Evolutionary conservation across 2,888 invertebrate genomes (phyloP).

Genomic region (Brachyptera putata): DNA sequence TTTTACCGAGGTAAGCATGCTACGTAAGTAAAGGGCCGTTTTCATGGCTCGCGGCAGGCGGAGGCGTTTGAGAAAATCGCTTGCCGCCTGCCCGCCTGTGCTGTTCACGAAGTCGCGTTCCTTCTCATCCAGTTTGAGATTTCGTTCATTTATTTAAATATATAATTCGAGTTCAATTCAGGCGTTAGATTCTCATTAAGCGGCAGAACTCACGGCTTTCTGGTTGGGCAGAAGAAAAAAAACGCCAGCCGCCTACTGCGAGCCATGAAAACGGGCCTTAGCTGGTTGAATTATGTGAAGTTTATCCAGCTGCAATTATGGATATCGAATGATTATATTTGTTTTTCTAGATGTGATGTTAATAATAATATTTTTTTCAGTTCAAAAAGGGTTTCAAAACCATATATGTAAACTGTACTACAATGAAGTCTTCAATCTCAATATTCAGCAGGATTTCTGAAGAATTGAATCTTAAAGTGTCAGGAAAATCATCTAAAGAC

Average conservation of each 20-base stretch:
- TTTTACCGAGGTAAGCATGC: constrained; percentile 55
- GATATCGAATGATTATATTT: constrained; percentile 10
- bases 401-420: constrained; percentile 84
- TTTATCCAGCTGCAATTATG: constrained; percentile 17
- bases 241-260: too few relatives aligned
- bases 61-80: background rate
- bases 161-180: too few relatives aligned
- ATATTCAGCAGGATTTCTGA: constrained; percentile 74
- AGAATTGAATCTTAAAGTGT: constrained; percentile 60
- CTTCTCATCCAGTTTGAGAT: too few relatives aligned
- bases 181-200: too few relatives aligned
- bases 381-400: constrained; percentile 55
- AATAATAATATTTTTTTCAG: constrained; percentile 25
- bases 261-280: too few relatives aligned
- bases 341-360: background rate
- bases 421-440: constrained; percentile 74
- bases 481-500: constrained; percentile 61
- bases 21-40: too few relatives aligned
- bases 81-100: background rate
- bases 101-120: background rate
- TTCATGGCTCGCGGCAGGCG: too few relatives aligned
- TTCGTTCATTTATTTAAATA: too few relatives aligned
- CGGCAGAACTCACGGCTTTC: too few relatives aligned
- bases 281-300: too few relatives aligned
- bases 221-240: too few relatives aligned